Conservation (phyloP, 2,888 invertebrate genomes). For the Electrophaes corylata region DNA sequence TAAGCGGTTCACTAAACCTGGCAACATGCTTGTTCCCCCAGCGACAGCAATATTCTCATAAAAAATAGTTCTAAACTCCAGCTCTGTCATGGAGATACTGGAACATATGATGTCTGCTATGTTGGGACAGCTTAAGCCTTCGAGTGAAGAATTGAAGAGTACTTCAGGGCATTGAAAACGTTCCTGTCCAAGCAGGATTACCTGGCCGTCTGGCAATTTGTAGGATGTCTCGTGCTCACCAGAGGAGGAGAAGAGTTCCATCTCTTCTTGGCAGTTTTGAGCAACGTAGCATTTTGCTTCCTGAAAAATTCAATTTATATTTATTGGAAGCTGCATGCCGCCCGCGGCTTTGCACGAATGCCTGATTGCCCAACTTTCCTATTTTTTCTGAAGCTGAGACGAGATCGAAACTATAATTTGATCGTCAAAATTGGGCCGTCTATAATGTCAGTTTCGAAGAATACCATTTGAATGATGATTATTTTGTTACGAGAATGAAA, state of each 20-base stretch:
- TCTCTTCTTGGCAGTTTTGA: slow-evolving; percentile 51
- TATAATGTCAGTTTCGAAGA: too few species aligned
- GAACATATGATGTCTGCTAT: slow-evolving; percentile 86
- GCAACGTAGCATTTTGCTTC: slow-evolving; percentile 62
- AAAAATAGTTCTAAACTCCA: slow-evolving; percentile 92
- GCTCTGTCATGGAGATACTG: slow-evolving; percentile 86
- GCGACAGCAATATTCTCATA: slow-evolving; percentile 94
- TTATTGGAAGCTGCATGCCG: neutral
- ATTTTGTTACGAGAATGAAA: too few species aligned
- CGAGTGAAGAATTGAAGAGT: slow-evolving; percentile 92
- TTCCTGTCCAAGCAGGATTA: slow-evolving; percentile 90
- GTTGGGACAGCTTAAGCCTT: slow-evolving; percentile 90
- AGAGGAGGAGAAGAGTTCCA: slow-evolving; percentile 78
- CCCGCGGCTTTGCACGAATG: neutral
- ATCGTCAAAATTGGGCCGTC: too few species aligned
- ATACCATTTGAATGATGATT: too few species aligned
- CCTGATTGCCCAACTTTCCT: too few species aligned
- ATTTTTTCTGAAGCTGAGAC: too few species aligned
- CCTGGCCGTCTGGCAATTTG: slow-evolving; percentile 93
- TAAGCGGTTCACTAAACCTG: slow-evolving; percentile 95
- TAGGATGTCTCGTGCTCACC: slow-evolving; percentile 91
- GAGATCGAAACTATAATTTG: too few species aligned
- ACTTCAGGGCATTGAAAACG: slow-evolving; percentile 93
- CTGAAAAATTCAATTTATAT: slow-evolving; percentile 45
- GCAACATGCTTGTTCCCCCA: slow-evolving; percentile 94